Evolutionary conservation across 2,888 invertebrate genomes (phyloP).

Genomic region (Neoascia interrupta): DNA sequence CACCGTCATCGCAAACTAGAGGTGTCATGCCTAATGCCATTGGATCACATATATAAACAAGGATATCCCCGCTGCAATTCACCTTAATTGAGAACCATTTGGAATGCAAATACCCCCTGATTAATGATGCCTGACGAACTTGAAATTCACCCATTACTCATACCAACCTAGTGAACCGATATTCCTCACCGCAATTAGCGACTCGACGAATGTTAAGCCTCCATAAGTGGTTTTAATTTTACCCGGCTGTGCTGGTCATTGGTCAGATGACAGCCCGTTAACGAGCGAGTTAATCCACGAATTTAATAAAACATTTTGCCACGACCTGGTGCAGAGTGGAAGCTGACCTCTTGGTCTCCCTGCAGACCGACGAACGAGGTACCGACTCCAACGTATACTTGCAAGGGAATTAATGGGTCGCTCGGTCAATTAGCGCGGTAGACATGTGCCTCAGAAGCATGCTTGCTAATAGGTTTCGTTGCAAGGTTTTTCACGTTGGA

Average conservation of each 20-base stretch:
- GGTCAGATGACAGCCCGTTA: neutral
- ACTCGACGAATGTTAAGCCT: constrained; percentile 33
- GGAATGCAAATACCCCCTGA: constrained; percentile 5
- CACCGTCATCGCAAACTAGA: too few species aligned
- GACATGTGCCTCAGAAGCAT: constrained; percentile 26
- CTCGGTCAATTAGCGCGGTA: constrained; percentile 32
- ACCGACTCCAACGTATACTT: constrained; percentile 28
- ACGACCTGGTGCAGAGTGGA: constrained; percentile 27
- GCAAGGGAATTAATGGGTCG: constrained; percentile 45
- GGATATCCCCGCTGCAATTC: neutral
- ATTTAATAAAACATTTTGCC: constrained; percentile 46
- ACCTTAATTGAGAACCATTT: neutral
- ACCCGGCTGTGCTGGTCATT: constrained; percentile 37
- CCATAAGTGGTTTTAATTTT: constrained; percentile 44
- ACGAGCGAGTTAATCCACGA: constrained; percentile 35
- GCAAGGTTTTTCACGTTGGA: neutral
- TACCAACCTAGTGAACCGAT: constrained; percentile 5
- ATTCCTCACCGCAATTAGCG: constrained; percentile 51
- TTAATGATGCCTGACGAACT: constrained; percentile 38
- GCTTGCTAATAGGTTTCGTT: neutral
- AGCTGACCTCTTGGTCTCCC: constrained; percentile 5
- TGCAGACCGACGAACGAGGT: neutral
- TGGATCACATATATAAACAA: too few species aligned
- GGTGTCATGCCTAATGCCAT: too few species aligned
- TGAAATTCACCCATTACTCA: constrained; percentile 31